phyloP scores from a whole-genome alignment of 2,113 vertebrate genomes.

The Aptenodytes patagonicus region DNA sequence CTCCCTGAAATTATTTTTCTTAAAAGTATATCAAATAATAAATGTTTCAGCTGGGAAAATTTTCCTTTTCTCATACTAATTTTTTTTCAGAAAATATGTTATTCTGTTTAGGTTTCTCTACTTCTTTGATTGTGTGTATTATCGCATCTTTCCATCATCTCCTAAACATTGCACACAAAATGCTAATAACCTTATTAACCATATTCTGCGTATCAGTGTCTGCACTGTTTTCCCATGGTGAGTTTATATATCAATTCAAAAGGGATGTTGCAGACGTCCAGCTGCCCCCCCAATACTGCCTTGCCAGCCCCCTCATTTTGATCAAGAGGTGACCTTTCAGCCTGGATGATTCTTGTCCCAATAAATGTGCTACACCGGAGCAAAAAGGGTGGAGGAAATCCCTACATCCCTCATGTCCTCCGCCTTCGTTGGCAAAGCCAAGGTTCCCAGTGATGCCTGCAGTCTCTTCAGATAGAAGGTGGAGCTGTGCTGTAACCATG shows the following conservation, averaged over 20 bases:
- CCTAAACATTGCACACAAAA: neutral
- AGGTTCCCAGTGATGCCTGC: neutral
- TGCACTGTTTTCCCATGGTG: neutral
- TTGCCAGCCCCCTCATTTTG: neutral
- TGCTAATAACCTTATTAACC: neutral
- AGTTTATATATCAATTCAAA: neutral
- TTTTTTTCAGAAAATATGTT: neutral
- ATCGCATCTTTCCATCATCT: neutral
- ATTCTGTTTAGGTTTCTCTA: neutral
- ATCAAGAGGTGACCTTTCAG: neutral
- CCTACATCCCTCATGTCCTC: neutral
- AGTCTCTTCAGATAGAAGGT: neutral
- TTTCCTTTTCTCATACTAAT: neutral
- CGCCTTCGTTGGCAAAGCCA: neutral
- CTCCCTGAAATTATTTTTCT: constrained; percentile 22
- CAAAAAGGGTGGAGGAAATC: neutral
- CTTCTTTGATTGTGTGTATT: neutral
- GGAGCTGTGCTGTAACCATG: neutral
- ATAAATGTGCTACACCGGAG: neutral
- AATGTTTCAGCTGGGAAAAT: neutral
- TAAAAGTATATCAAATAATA: neutral
- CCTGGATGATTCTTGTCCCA: neutral
- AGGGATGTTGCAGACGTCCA: no score
- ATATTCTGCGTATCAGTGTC: neutral
- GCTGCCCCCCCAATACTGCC: neutral